Base-by-base conservation (phyloP, 2,797 vertebrate genomes). In the Schizopygopsis malacanthus region DNA sequence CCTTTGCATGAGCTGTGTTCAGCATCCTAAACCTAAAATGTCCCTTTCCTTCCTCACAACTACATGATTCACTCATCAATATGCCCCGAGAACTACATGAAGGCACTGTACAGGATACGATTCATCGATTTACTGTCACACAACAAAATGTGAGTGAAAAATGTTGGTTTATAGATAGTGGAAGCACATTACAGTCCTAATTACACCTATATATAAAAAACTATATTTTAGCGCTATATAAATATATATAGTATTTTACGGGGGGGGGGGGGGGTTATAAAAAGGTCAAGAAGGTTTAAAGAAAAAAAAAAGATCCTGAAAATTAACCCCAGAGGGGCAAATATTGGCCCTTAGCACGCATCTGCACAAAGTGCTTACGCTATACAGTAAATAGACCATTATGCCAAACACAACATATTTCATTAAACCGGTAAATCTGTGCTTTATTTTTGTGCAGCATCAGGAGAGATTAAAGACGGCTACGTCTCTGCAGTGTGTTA, bases 401-500 rank as follows among this genome's bases (percentile, higher is more conserved):
- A 84, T 25, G 47, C 73, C 73, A 77, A 69, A 69, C 73, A 47
- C 16, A 84, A 56, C 61, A 69, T 59, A 59, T 84, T 84, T 78
- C 16, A 52, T 77, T 69, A 70, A 84, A 79, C 2, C 9, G 9
- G 70, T 71, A 82, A 82, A 81, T 20, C 56, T 72, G 71, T 72
- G 71, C 50, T 86, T 79, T 87, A 67, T 88, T 88, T 87, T 77
- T 78, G 75, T 84, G 83, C 83, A 87, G 73, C 81, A 83, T 71
- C 73, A 87, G 79, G 79, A 84, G 79, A 83, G 79, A 85, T 83
- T 79, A 81, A 85, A 85, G 76, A 63, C 41, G 25, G 67, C 67
- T 63, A 41, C 1, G 65, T 85, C 77, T 85, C 76, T 85, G 88
- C 79, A 81, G 82, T 73, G 77, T 54, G 83, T 88, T 80, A 82